Percentiles rank a stretch among this genome's conserved stretches.
Conservation (phyloP, 2,797 vertebrate species). For the Gymnoscopelus microlampas region DNA sequence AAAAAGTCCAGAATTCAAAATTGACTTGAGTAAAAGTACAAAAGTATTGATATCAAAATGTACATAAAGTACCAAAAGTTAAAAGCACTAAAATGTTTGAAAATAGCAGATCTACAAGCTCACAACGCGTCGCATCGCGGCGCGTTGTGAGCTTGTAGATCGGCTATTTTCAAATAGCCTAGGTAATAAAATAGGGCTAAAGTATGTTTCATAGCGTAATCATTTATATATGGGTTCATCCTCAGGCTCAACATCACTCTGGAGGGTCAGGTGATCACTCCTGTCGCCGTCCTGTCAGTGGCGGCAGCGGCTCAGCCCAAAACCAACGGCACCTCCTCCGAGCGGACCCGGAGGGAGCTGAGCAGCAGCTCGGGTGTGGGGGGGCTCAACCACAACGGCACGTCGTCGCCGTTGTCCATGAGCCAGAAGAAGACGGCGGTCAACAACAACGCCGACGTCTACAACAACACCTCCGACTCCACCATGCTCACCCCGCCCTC, state of each 20-base stretch:
- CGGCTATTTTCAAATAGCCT: too few species aligned
- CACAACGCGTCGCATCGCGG: too few species aligned
- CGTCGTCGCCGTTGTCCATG: constrained; percentile 85
- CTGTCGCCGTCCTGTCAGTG: constrained; percentile 78
- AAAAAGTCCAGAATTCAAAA: too few species aligned
- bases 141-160: too few species aligned
- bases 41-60: too few species aligned
- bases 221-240: constrained; percentile 41
- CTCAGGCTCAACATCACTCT: constrained; percentile 85
- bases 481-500: constrained; percentile 96
- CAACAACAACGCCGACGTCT: constrained; percentile 84
- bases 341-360: constrained; percentile 84
- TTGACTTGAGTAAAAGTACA: too few species aligned
- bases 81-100: too few species aligned
- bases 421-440: constrained; percentile 77
- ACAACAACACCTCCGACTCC: constrained; percentile 91
- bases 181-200: too few species aligned
- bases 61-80: too few species aligned
- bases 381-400: constrained; percentile 88
- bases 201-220: too few species aligned
- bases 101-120: too few species aligned
- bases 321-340: constrained; percentile 78
- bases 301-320: constrained; percentile 79
- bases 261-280: constrained; percentile 87
- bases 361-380: constrained; percentile 93